These are phyloP conservation scores for Homarus americanus DNA, from an alignment of 1,140 invertebrate genomes.

Conservation along the genomic window DNA sequence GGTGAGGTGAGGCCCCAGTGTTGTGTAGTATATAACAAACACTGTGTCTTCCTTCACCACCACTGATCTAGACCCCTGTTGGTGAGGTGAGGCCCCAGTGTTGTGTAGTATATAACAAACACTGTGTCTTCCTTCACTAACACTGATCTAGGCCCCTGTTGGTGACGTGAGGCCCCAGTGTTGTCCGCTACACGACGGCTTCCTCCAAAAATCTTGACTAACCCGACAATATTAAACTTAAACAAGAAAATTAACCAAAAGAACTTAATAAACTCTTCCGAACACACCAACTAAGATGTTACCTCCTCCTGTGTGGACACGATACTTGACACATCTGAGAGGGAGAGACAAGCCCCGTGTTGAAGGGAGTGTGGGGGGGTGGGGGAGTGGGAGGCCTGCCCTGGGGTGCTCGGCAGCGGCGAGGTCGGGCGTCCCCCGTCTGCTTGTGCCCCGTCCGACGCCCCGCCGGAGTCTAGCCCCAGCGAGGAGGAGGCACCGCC, in stretches of 20 bases:
- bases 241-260: conserved; percentile 55
- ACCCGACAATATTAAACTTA: conserved; percentile 28
- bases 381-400: conserved; percentile 69
- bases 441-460: conserved; percentile 54
- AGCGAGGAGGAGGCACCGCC: conserved; percentile 62
- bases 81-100: too few species aligned
- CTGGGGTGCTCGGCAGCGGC: conserved; percentile 63
- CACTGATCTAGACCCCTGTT: too few species aligned
- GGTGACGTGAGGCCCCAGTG: not conserved
- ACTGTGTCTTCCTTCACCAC: too few species aligned
- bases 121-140: too few species aligned
- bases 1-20: too few species aligned
- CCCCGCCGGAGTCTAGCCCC: conserved; percentile 54
- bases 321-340: conserved; percentile 66
- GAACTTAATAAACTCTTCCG: conserved; percentile 63
- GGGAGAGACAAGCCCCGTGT: conserved; percentile 66
- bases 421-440: conserved; percentile 52
- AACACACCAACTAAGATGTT: conserved; percentile 74
- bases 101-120: too few species aligned
- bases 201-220: conserved; percentile 25
- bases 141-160: too few species aligned
- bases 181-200: not conserved
- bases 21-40: too few species aligned
- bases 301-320: conserved; percentile 73
- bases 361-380: conserved; percentile 61